Evolutionary conservation across 2,888 invertebrate genomes (phyloP).

Genomic region (Apodemia duryi): DNA sequence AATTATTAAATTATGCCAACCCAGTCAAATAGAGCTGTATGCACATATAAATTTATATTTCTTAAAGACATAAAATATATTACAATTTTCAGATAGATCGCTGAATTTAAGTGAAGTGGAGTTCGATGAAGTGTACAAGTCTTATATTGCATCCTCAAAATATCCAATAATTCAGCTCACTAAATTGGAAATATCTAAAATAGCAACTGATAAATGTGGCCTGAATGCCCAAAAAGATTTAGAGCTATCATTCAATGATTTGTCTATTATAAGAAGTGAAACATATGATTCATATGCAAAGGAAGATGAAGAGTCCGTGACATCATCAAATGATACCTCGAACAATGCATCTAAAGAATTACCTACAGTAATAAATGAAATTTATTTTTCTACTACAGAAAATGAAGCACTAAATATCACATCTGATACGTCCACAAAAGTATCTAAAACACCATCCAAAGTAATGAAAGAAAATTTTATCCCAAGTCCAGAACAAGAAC

Average conservation of each 20-base stretch:
- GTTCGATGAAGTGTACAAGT: neutral
- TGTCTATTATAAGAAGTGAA: neutral
- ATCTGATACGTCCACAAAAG: neutral
- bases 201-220: neutral
- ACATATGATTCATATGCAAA: neutral
- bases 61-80: neutral
- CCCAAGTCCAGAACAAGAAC: too few relatives aligned
- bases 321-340: neutral
- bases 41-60: neutral
- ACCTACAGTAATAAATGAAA: neutral
- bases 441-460: too few relatives aligned
- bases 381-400: neutral
- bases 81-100: neutral
- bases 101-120: neutral
- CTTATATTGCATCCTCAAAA: neutral
- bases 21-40: neutral
- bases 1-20: too few relatives aligned
- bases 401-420: neutral
- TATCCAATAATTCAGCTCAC: neutral
- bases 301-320: neutral
- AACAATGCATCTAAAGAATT: neutral
- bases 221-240: neutral
- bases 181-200: neutral
- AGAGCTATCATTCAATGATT: neutral
- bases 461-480: too few relatives aligned